Conservation (phyloP, 2,797 vertebrate species). For the Danio aesculapii region DNA sequence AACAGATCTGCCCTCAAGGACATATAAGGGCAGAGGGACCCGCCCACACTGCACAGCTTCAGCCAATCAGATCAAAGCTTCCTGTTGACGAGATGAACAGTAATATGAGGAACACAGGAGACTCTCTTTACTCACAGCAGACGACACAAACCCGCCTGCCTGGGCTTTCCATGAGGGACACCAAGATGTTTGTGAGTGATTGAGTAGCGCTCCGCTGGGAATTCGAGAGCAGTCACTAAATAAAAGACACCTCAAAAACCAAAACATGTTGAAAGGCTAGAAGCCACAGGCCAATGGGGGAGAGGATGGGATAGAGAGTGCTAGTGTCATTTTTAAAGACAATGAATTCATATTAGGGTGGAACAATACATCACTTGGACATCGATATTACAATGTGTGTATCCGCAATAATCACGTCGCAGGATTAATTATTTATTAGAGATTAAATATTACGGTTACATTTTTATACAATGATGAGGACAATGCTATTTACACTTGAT, state of each 20-base stretch:
- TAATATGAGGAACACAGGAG: conserved; percentile 64
- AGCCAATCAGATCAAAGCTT: conserved; percentile 54
- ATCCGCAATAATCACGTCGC: too few relatives aligned
- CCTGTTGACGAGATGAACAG: conserved; percentile 56
- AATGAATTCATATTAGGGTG: conserved; percentile 5
- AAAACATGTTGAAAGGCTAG: conserved; percentile 4
- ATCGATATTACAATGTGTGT: too few relatives aligned
- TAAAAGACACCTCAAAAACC: conserved; percentile 45
- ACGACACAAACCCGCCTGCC: conserved; percentile 30
- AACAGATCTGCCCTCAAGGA: conserved; percentile 37
- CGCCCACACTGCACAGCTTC: conserved; percentile 41
- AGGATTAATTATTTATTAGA: too few relatives aligned
- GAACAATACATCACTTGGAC: too few relatives aligned
- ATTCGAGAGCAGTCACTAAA: conserved; percentile 27
- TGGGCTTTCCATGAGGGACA: conserved; percentile 30
- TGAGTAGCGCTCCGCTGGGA: conserved; percentile 15
- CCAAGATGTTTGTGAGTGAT: conserved; percentile 37
- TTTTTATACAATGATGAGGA: too few relatives aligned
- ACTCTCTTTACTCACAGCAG: conserved; percentile 33
- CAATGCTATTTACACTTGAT: too few relatives aligned
- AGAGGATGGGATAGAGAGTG: neutral
- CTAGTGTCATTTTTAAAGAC: conserved; percentile 21
- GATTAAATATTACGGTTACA: too few relatives aligned
- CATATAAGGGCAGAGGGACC: conserved; percentile 33
- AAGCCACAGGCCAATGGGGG: neutral